Evolutionary conservation across 2,888 invertebrate species (phyloP).

Genomic region (Papilio gigon): DNA sequence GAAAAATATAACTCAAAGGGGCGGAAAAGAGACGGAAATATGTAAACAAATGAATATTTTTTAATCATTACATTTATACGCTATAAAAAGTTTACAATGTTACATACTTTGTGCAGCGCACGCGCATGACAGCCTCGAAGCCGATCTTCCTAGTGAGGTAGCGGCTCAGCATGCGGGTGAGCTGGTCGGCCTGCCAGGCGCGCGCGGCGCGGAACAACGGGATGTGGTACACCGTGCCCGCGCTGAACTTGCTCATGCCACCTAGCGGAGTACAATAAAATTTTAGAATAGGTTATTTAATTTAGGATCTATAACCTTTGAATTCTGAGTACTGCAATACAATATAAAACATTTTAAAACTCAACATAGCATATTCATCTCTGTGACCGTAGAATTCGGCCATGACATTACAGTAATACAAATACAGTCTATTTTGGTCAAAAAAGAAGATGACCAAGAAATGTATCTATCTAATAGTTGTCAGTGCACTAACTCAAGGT

Average conservation of each 20-base stretch:
- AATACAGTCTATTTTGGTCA: too few species aligned
- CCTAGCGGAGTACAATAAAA: slow-evolving; percentile 70
- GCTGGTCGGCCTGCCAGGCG: slow-evolving; percentile 86
- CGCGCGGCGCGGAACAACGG: slow-evolving; percentile 91
- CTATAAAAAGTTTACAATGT: not conserved
- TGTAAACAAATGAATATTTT: too few species aligned
- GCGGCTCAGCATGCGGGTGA: slow-evolving; percentile 89
- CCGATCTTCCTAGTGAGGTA: slow-evolving; percentile 98
- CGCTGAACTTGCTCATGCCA: slow-evolving; percentile 97
- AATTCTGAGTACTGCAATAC: too few species aligned
- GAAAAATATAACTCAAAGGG: not conserved
- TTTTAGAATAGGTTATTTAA: not conserved
- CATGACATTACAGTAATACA: too few species aligned
- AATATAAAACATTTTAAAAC: too few species aligned
- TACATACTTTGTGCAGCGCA: slow-evolving; percentile 92
- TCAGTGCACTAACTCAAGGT: slow-evolving; percentile 91
- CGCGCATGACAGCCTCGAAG: slow-evolving; percentile 99
- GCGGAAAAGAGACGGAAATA: not conserved
- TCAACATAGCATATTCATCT: too few species aligned
- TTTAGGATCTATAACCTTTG: too few species aligned
- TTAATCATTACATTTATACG: too few species aligned
- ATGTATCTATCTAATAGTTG: too few species aligned
- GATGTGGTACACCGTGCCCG: slow-evolving; percentile 95
- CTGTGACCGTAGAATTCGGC: too few species aligned
- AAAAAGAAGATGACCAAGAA: too few species aligned